phyloP scores from a whole-genome alignment of 2,888 invertebrate genomes.

The Athrips mouffetella region DNA sequence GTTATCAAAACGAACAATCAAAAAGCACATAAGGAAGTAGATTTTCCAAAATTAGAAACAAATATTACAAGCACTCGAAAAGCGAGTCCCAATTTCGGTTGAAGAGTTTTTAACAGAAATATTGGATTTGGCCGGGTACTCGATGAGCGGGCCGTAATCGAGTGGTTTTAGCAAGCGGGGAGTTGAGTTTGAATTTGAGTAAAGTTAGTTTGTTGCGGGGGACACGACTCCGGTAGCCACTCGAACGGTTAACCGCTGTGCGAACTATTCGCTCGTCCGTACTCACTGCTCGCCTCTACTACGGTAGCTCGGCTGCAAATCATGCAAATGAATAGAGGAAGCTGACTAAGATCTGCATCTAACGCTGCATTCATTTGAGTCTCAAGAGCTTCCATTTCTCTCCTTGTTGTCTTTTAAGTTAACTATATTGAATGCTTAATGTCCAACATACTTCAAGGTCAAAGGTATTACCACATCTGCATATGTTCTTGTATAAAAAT shows the following conservation, averaged over 20 bases:
- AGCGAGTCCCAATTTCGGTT: neutral
- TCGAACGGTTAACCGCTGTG: constrained; percentile 1
- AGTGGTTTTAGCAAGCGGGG: constrained; percentile 27
- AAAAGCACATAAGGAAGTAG: too few relatives aligned
- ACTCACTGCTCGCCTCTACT: neutral
- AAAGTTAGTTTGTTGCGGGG: constrained; percentile 56
- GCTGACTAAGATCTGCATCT: constrained; percentile 5
- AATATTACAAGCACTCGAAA: too few relatives aligned
- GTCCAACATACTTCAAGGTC: too few relatives aligned
- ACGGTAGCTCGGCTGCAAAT: constrained; percentile 8
- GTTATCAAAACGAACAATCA: too few relatives aligned
- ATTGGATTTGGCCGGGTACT: neutral
- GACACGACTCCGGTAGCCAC: constrained; percentile 3
- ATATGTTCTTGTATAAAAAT: too few relatives aligned
- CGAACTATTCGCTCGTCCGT: neutral
- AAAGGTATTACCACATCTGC: too few relatives aligned
- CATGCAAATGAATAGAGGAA: constrained; percentile 18
- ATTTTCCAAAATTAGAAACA: too few relatives aligned
- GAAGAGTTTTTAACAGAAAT: neutral
- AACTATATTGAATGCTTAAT: too few relatives aligned
- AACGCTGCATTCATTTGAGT: constrained; percentile 4
- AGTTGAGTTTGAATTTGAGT: constrained; percentile 45
- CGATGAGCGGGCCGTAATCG: constrained; percentile 16
- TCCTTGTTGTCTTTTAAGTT: neutral
- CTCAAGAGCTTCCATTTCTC: neutral